A percentile compares a stretch with the other conserved stretches of the same genome.
phyloP scores from a whole-genome alignment of 2,797 vertebrate genomes.

The Esox lucius region DNA sequence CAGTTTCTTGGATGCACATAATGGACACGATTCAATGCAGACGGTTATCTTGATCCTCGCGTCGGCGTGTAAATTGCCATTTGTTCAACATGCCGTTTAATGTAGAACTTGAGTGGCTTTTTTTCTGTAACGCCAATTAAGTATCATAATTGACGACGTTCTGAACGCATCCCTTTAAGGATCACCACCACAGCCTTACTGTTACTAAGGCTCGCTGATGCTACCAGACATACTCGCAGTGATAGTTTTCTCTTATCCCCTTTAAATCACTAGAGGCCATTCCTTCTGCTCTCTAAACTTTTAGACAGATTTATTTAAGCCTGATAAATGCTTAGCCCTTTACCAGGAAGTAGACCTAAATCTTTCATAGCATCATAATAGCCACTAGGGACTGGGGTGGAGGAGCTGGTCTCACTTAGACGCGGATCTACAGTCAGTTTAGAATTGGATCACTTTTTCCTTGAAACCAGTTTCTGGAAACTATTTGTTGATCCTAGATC shows the following conservation, averaged over 20 bases:
- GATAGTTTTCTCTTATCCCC: neutral
- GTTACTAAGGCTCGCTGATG: neutral
- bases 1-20: neutral
- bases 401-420: neutral
- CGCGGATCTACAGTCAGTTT: neutral
- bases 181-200: neutral
- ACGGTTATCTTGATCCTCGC: no score
- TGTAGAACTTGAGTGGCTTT: neutral
- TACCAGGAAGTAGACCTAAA: neutral
- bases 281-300: neutral
- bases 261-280: neutral
- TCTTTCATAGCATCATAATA: neutral
- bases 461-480: neutral
- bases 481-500: neutral
- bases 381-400: neutral
- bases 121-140: neutral
- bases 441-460: neutral
- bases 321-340: neutral
- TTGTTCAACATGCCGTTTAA: neutral
- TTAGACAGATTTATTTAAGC: neutral
- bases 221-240: neutral
- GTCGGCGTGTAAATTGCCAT: neutral
- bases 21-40: neutral
- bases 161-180: neutral
- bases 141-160: neutral